Evolutionary conservation across 2,113 vertebrate genomes (phyloP), one percentile per base, ranked within the genome.

Genomic region (Hystrix cristata): DNA sequence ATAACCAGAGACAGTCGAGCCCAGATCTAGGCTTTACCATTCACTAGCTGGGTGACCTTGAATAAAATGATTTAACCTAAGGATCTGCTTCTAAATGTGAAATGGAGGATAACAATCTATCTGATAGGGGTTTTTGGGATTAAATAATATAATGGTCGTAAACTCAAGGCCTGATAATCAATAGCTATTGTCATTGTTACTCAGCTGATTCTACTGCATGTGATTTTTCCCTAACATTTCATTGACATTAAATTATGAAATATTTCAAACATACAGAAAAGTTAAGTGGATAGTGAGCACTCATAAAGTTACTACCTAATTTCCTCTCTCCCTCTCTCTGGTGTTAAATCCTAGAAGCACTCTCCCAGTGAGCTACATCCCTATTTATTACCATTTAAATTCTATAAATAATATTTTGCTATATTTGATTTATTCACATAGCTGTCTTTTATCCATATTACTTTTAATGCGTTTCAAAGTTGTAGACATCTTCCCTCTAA

Each of bases 1-100:
- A n/a, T 38, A 81, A 48, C 34, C 34, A 90, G 90, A 94, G 57
- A 91, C 7, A 71, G 12, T 1, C 81, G 21, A 51, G 25, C 67
- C 91, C 29, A 48, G 74, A 85, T 80, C 14, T 87, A 72, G 34
- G 38, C 60, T n/a, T 60, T 76, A 46, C 57, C 7, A 34, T 48
- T 91, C 91, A 59, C 46, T 87, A 34, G 34, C 34, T 72, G 43
- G 48, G 59, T 92, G 18, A 53, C 82, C 27, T 83, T 90, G 21
- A 97, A 46, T 92, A 95, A 93, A 93, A 15, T n/a, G 60, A 79
- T 86, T 94, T 89, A 64, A 88, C 43, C 59, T 62, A 82, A 96
- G 31, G 74, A 60, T 90, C 38, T 53, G 13, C 90, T 91, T 88
- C 13, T 78, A 64, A 27, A 43, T 84, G 19, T 85, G 72, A 95